These are phyloP conservation scores for Callospermophilus lateralis DNA, from an alignment of 2,113 vertebrate species.

Conservation along the genomic window DNA sequence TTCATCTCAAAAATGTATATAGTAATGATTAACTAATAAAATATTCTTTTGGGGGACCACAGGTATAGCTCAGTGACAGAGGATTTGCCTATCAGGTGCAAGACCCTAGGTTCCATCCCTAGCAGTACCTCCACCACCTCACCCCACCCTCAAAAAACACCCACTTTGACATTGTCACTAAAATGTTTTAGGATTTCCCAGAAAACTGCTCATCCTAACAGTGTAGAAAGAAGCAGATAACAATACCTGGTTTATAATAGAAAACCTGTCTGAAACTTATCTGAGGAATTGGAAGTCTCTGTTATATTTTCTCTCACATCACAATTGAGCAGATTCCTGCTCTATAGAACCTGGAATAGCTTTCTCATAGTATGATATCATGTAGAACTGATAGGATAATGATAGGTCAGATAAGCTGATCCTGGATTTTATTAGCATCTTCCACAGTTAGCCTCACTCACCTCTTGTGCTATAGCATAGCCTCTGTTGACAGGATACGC, in stretches of 20 bases:
- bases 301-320: fast-evolving
- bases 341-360: background rate
- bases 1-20: no score
- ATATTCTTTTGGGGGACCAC: background rate
- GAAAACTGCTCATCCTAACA: background rate
- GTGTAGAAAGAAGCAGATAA: background rate
- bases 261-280: background rate
- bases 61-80: background rate
- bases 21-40: background rate
- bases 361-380: background rate
- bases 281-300: background rate
- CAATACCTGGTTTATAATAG: background rate
- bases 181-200: background rate
- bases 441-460: no score
- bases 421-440: background rate
- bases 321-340: background rate
- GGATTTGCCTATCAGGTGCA: background rate
- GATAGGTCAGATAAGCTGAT: background rate
- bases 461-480: background rate
- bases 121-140: background rate
- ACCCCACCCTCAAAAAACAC: background rate
- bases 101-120: background rate
- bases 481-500: background rate
- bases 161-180: background rate
- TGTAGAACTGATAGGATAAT: background rate